These are phyloP conservation scores for Apeira syringaria DNA, from an alignment of 2,888 invertebrate species.

Conservation along the genomic window DNA sequence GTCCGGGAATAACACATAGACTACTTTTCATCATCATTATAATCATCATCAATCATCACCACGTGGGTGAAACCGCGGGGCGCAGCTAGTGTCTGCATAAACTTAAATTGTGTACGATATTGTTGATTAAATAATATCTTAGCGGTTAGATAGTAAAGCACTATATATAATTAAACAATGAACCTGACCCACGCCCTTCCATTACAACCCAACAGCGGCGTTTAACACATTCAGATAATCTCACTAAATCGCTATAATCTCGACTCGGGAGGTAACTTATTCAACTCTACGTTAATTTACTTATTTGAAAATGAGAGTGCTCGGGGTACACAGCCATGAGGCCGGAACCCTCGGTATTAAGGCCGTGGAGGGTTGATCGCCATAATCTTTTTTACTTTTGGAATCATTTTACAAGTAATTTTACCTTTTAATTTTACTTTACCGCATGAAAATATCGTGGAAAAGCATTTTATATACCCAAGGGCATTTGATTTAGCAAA, in stretches of 20 bases:
- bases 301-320: slow-evolving; percentile 73
- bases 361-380: slow-evolving; percentile 50
- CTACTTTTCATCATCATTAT: too few relatives aligned
- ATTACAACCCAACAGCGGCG: slow-evolving; percentile 67
- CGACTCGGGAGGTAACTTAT: slow-evolving; percentile 70
- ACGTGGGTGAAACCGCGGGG: too few relatives aligned
- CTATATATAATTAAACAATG: slow-evolving; percentile 78
- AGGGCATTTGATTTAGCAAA: too few relatives aligned
- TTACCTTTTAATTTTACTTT: too few relatives aligned
- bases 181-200: slow-evolving; percentile 61
- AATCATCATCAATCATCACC: too few relatives aligned
- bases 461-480: too few relatives aligned
- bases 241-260: slow-evolving; percentile 76
- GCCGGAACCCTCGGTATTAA: slow-evolving; percentile 53
- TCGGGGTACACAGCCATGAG: slow-evolving; percentile 57
- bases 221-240: slow-evolving; percentile 80
- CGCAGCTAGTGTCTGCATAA: too few relatives aligned
- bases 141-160: slow-evolving; percentile 51
- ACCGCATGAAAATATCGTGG: too few relatives aligned
- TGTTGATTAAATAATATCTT: slow-evolving; percentile 43
- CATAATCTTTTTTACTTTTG: slow-evolving; percentile 68
- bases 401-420: too few relatives aligned
- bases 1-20: too few relatives aligned
- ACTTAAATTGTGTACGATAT: too few relatives aligned
- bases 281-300: slow-evolving; percentile 78